These are phyloP conservation scores for Nymphalis polychloros DNA, from an alignment of 2,888 invertebrate species.

Conservation along the genomic window DNA sequence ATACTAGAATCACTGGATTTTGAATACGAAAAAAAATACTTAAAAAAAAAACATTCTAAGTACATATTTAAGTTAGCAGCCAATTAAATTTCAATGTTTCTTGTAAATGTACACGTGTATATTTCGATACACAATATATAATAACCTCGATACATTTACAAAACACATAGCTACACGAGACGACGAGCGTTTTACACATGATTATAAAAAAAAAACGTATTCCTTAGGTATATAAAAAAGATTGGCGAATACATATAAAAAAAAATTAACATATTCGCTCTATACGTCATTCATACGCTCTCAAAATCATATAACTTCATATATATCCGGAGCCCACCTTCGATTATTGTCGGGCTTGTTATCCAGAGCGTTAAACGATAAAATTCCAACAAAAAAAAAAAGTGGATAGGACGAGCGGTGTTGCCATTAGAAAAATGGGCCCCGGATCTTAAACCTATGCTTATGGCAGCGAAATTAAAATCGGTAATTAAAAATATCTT, in stretches of 20 bases:
- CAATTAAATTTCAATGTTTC: constrained; percentile 26
- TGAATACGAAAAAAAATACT: constrained; percentile 37
- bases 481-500: constrained; percentile 75
- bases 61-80: constrained; percentile 47
- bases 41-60: constrained; percentile 39
- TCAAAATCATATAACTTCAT: constrained; percentile 5
- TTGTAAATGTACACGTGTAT: constrained; percentile 14
- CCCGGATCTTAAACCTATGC: constrained; percentile 56
- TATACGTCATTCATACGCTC: constrained; percentile 14
- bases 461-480: constrained; percentile 72
- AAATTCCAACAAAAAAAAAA: constrained; percentile 28
- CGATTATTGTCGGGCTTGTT: constrained; percentile 5
- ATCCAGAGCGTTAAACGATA: constrained; percentile 12
- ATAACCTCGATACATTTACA: constrained; percentile 26
- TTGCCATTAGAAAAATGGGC: constrained; percentile 53
- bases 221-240: neutral
- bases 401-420: constrained; percentile 42
- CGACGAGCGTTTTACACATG: neutral
- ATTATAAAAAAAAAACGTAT: neutral
- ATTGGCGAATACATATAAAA: neutral
- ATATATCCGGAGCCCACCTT: constrained; percentile 27
- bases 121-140: neutral
- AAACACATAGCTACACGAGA: constrained; percentile 17
- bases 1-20: constrained; percentile 48
- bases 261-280: constrained; percentile 1